Evolutionary conservation across 2,888 invertebrate species (phyloP).

Genomic region (Reticulitermes lucifugus): DNA sequence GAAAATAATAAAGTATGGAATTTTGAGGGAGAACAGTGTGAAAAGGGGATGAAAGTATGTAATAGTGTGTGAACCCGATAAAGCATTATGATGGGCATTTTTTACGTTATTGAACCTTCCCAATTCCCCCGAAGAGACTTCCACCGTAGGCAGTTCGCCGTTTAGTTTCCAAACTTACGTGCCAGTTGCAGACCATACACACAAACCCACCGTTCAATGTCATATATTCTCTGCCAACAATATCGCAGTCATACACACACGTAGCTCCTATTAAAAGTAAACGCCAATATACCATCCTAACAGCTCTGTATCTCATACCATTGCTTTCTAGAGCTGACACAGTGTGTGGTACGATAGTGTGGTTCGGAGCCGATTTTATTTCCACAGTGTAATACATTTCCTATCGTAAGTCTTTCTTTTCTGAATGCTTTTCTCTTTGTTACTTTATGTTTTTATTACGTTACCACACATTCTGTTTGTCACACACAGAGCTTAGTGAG

Average conservation of each 20-base stretch:
- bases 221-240: not conserved
- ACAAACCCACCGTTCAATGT: not conserved
- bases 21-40: not conserved
- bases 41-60: not conserved
- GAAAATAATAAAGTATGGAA: not conserved
- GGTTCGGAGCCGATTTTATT: not conserved
- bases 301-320: not conserved
- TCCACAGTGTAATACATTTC: not conserved
- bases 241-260: not conserved
- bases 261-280: not conserved
- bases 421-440: not conserved
- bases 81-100: slow-evolving; percentile 2
- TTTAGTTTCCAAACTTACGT: not conserved
- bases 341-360: not conserved
- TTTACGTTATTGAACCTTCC: not conserved
- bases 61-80: not conserved
- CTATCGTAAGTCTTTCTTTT: not conserved
- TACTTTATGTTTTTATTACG: not conserved
- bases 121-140: not conserved
- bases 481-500: not conserved
- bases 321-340: not conserved
- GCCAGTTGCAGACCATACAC: slow-evolving; percentile 4
- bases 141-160: not conserved
- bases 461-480: not conserved
- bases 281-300: not conserved